Conservation (phyloP, 2,113 vertebrate genomes). For the Phasianus colchicus region DNA sequence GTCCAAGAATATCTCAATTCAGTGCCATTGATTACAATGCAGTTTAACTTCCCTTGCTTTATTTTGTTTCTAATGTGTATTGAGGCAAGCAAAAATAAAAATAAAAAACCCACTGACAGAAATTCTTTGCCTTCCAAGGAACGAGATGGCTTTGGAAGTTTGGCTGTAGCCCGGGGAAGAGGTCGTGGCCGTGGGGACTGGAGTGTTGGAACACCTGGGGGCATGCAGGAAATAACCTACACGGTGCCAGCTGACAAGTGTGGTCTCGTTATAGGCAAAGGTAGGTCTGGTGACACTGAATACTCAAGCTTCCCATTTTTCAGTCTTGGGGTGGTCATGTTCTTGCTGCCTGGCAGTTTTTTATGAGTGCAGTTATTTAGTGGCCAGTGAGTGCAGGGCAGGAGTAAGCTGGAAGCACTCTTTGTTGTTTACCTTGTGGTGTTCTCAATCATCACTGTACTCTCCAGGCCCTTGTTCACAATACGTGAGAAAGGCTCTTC, state of each 20-base stretch:
- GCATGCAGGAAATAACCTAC: slow-evolving; percentile 95
- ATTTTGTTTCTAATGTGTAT: background rate
- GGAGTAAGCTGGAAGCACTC: background rate
- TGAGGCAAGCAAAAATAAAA: background rate
- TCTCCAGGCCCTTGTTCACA: slow-evolving; percentile 37
- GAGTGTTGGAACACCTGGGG: slow-evolving; percentile 85
- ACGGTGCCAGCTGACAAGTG: slow-evolving; percentile 97
- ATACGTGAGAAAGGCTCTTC: slow-evolving; percentile 46
- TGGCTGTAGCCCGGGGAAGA: slow-evolving; percentile 79
- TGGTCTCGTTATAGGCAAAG: slow-evolving; percentile 98
- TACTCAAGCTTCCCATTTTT: background rate
- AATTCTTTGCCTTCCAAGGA: slow-evolving; percentile 80
- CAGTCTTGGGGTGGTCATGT: background rate
- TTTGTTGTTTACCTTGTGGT: slow-evolving; percentile 41
- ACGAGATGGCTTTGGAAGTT: slow-evolving; percentile 90
- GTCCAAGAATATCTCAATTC: background rate
- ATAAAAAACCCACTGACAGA: background rate
- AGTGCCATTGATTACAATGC: background rate
- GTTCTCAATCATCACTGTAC: slow-evolving; percentile 43
- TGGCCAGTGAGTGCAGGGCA: background rate
- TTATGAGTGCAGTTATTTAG: slow-evolving; percentile 29
- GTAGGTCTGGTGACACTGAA: slow-evolving; percentile 64
- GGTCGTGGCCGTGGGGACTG: slow-evolving; percentile 89
- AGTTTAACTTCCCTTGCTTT: slow-evolving; percentile 23
- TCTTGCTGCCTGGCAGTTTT: slow-evolving; percentile 24